Conservation (phyloP, 2,888 invertebrate species). For the Caenorhabditis macrosperma region DNA sequence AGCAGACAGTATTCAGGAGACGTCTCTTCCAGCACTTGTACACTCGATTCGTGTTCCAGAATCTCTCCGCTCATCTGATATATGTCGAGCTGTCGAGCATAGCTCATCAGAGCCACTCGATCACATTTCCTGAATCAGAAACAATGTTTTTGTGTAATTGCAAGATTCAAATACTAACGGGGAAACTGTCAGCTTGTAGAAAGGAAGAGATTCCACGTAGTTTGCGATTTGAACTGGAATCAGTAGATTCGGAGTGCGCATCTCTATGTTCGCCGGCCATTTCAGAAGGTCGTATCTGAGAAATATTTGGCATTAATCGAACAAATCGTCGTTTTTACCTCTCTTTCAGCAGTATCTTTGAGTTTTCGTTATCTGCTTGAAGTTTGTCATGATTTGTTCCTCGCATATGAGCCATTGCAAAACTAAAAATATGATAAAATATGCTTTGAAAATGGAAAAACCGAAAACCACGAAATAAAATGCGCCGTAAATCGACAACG, state of each 20-base stretch:
- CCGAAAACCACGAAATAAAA: neutral
- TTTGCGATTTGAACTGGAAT: slow-evolving; percentile 70
- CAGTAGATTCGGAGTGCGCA: slow-evolving; percentile 66
- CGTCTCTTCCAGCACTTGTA: slow-evolving; percentile 68
- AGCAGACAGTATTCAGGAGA: slow-evolving; percentile 69
- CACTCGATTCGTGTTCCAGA: slow-evolving; percentile 61
- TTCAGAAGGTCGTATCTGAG: slow-evolving; percentile 58
- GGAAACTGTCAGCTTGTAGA: slow-evolving; percentile 68
- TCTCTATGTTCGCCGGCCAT: slow-evolving; percentile 67
- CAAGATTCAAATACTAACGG: slow-evolving; percentile 58
- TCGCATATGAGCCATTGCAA: slow-evolving; percentile 42
- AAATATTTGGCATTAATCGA: neutral
- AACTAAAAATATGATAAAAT: neutral
- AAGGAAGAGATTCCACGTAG: slow-evolving; percentile 66
- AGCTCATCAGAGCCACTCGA: slow-evolving; percentile 61
- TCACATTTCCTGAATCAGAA: slow-evolving; percentile 63
- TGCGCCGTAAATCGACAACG: slow-evolving; percentile 51
- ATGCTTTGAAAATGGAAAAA: neutral
- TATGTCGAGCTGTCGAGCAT: slow-evolving; percentile 60
- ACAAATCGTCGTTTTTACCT: slow-evolving; percentile 4
- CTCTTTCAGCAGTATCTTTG: slow-evolving; percentile 52
- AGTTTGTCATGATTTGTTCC: slow-evolving; percentile 27
- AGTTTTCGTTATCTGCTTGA: slow-evolving; percentile 27
- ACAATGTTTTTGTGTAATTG: neutral
- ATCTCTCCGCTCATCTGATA: slow-evolving; percentile 57